phyloP scores from a whole-genome alignment of 2,797 vertebrate genomes.

The Momotus momota region DNA sequence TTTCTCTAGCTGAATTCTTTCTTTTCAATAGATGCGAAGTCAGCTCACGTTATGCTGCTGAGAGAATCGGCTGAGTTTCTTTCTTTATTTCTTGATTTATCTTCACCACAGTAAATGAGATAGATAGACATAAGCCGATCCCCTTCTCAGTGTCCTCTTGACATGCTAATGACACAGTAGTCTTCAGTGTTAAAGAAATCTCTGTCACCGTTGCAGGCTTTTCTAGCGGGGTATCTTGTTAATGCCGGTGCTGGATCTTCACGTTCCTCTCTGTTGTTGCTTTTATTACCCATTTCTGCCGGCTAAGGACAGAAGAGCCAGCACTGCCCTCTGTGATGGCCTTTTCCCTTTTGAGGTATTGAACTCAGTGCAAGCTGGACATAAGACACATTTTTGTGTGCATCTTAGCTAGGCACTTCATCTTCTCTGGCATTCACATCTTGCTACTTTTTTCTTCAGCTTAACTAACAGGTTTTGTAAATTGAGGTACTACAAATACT shows the following conservation, averaged over 20 bases:
- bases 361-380: not conserved
- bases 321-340: not conserved
- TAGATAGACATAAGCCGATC: not conserved
- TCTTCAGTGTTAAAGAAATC: not conserved
- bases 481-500: not conserved
- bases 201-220: not conserved
- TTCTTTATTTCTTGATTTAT: not conserved
- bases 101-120: not conserved
- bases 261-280: not conserved
- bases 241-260: not conserved
- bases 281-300: not conserved
- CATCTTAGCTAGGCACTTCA: not conserved
- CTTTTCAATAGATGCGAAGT: not conserved
- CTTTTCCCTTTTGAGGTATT: not conserved
- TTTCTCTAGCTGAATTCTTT: not conserved
- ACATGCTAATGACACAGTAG: not conserved
- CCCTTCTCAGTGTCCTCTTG: not conserved
- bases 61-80: not conserved
- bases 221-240: not conserved
- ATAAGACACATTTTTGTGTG: not conserved
- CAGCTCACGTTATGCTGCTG: not conserved
- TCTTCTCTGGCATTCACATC: not conserved
- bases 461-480: conserved; percentile 13
- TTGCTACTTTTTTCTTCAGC: not conserved
- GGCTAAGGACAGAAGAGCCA: not conserved